Base-by-base conservation (phyloP, 2,113 vertebrate species). In the Nanger granti region DNA sequence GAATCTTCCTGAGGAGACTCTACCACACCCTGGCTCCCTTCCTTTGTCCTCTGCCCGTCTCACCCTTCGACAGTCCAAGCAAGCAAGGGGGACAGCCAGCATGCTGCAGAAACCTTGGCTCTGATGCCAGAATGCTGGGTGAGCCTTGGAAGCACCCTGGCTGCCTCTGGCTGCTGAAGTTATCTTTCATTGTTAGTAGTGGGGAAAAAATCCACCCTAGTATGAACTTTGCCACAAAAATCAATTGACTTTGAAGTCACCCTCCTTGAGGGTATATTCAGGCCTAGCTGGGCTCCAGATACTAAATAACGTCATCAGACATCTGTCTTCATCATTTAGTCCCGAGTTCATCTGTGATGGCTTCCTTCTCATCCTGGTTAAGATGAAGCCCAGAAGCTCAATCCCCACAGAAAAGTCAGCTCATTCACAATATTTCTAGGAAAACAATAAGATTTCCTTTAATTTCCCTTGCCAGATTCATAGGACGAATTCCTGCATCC, bases 191-290 rank as follows among this genome's bases (percentile, higher is more conserved):
- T 73, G 84, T 85, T 52, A 55, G n/a, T 29, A n/a, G 9, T 57
- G 34, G 80, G 34, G 80, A 34, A 79, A 73, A n/a, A 52, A 12
- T 12, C n/a, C 59, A 44, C 17, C 24, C 1, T 22, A 24, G 18
- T 24, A 34, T 79, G 55, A 7, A 41, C 54, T 64, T n/a, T 20
- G 5, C 13, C 37, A 87, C 54, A 15, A 54, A 54, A 54, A 52
- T 62, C 0, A 7, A 2, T 5, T 2, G 49, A n/a, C 22, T 20
- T 6, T 49, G 4, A 62, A 37, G 29, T 44, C 15, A 73, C 10
- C 20, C 20, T 24, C 49, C 44, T 3, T 12, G 14, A 41, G 1
- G 7, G 2, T 80, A n/a, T n/a, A 34, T 80, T 73, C 89, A 83
- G 52, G 18, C 29, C 47, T 4, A 15, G 28, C 13, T 69, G 66